These are phyloP conservation scores for Hirundo rustica DNA, from an alignment of 2,797 vertebrate species.

Conservation along the genomic window DNA sequence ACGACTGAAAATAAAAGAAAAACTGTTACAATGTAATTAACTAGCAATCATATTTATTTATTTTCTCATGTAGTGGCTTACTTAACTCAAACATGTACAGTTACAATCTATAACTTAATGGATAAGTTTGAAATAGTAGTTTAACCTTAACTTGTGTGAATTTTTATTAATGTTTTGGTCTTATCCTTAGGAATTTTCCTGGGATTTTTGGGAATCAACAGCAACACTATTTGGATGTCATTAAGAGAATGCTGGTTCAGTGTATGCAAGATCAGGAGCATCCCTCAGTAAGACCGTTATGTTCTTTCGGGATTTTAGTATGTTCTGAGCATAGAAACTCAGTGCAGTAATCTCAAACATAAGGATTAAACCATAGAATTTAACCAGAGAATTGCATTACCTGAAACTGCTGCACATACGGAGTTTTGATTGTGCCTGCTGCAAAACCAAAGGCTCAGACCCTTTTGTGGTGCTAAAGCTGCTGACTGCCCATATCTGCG, in stretches of 20 bases:
- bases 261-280: conserved; percentile 98
- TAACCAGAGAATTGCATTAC: background rate
- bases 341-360: background rate
- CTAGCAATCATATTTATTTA: background rate
- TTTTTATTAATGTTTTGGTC: background rate
- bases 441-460: background rate
- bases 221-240: conserved; percentile 97
- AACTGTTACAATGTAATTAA: background rate
- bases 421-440: background rate
- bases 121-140: background rate
- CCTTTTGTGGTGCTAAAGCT: background rate
- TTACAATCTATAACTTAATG: background rate
- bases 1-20: background rate
- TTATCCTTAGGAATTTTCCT: conserved; percentile 91
- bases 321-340: background rate
- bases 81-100: background rate
- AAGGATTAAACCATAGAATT: background rate
- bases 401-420: background rate
- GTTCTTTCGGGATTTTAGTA: background rate
- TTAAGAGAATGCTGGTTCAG: conserved; percentile 97
- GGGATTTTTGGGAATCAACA: conserved; percentile 99
- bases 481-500: background rate
- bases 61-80: background rate
- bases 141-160: background rate
- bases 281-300: conserved; percentile 81